Percentiles rank a stretch among this genome's conserved stretches.
Conservation (phyloP, 2,797 vertebrate genomes). For the Intellagama lesueurii region DNA sequence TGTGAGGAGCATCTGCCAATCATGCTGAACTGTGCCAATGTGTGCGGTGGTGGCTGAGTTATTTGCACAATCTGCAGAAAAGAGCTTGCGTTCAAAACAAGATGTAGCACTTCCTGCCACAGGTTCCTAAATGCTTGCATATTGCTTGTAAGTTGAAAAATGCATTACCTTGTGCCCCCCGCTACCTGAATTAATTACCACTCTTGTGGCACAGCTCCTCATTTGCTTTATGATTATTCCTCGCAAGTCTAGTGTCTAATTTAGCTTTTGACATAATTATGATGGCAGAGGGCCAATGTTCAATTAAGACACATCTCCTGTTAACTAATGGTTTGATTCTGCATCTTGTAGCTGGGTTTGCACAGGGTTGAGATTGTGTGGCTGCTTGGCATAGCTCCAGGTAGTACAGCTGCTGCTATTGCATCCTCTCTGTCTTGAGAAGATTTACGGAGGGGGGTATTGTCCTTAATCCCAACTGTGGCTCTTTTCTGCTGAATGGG, state of each 20-base stretch:
- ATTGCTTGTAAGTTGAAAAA: constrained; percentile 28
- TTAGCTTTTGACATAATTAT: constrained; percentile 56
- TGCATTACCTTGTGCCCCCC: constrained; percentile 11
- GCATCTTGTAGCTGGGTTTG: constrained; percentile 26
- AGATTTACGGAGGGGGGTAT: background rate
- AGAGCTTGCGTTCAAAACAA: background rate
- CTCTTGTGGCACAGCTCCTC: constrained; percentile 26
- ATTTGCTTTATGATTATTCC: constrained; percentile 44
- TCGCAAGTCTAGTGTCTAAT: constrained; percentile 46
- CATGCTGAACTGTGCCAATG: background rate
- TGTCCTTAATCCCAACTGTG: constrained; percentile 31
- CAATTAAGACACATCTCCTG: constrained; percentile 60
- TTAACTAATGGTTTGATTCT: constrained; percentile 62
- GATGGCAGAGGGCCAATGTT: constrained; percentile 54
- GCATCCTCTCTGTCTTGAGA: constrained; percentile 33
- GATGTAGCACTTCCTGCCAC: background rate
- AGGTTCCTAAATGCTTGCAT: constrained; percentile 1
- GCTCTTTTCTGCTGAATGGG: constrained; percentile 1
- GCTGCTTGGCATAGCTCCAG: constrained; percentile 49
- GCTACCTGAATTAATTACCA: constrained; percentile 48
- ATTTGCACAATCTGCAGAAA: background rate
- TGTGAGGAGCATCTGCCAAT: background rate
- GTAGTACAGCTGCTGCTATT: constrained; percentile 48
- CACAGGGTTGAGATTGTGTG: constrained; percentile 49
- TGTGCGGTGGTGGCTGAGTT: background rate